Evolutionary conservation across 2,888 invertebrate species (phyloP).

Genomic region (Timema cristinae): DNA sequence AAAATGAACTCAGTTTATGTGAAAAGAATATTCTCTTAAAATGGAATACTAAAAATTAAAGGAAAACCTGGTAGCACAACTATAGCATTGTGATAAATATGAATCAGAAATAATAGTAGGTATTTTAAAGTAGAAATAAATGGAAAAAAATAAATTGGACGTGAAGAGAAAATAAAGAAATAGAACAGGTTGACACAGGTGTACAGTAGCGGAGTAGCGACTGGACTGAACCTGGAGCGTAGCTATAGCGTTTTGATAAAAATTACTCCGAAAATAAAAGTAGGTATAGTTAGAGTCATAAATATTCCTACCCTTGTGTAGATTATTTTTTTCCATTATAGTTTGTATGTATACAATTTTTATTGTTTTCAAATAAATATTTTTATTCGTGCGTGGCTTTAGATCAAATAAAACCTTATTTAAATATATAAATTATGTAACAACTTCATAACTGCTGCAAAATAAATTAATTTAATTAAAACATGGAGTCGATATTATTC

Average conservation of each 20-base stretch:
- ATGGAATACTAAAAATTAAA: background rate
- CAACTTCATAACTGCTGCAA: too few relatives aligned
- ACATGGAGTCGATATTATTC: too few relatives aligned
- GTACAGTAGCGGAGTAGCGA: background rate
- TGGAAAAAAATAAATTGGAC: slow-evolving; percentile 3
- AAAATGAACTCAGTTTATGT: too few relatives aligned
- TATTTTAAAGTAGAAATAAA: background rate
- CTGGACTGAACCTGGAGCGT: background rate
- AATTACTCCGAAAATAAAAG: background rate
- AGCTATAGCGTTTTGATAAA: background rate
- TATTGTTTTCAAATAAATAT: too few relatives aligned
- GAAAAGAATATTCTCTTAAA: background rate
- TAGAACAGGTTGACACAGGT: background rate
- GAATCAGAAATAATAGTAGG: background rate
- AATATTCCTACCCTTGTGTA: too few relatives aligned
- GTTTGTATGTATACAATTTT: too few relatives aligned
- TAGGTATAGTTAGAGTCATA: background rate
- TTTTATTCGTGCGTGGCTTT: too few relatives aligned
- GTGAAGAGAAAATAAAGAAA: slow-evolving; percentile 1
- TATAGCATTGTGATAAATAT: background rate
- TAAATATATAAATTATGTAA: too few relatives aligned
- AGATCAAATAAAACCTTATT: too few relatives aligned
- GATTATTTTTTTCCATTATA: too few relatives aligned
- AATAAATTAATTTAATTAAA: too few relatives aligned
- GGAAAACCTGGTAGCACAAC: slow-evolving; percentile 2